These are phyloP conservation scores for Anolis apletophallus DNA, from an alignment of 2,797 vertebrate genomes.

Conservation along the genomic window DNA sequence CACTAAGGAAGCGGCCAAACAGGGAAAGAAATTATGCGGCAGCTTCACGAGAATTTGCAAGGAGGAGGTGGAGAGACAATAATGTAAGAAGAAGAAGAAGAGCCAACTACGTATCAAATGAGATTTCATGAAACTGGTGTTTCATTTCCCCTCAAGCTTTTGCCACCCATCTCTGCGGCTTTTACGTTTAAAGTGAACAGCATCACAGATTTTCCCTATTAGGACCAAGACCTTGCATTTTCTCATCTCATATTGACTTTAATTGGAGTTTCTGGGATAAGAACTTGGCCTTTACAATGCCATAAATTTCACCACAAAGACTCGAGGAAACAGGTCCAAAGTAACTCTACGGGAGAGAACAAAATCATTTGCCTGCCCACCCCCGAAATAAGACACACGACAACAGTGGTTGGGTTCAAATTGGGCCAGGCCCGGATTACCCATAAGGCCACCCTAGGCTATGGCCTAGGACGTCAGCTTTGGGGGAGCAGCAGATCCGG, in stretches of 20 bases:
- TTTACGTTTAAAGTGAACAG: not conserved
- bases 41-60: conserved; percentile 51
- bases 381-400: too few species aligned
- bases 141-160: not conserved
- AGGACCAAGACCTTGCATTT: not conserved
- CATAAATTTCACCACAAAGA: not conserved
- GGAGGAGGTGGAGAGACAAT: conserved; percentile 60
- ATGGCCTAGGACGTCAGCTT: too few species aligned
- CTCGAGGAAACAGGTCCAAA: conserved; percentile 5
- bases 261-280: accelerated
- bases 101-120: conserved; percentile 53
- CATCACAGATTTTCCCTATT: not conserved
- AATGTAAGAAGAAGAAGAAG: conserved; percentile 3
- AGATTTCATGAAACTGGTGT: conserved; percentile 12
- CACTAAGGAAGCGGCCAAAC: accelerated
- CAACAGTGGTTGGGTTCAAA: too few species aligned
- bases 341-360: not conserved
- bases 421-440: too few species aligned
- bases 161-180: conserved; percentile 23
- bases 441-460: too few species aligned
- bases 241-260: conserved; percentile 14
- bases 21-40: conserved; percentile 24
- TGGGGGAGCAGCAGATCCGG: too few species aligned
- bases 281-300: conserved; percentile 10
- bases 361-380: too few species aligned